Base-by-base conservation (phyloP, 2,888 invertebrate species). In the Drosophila pseudotakahashii region DNA sequence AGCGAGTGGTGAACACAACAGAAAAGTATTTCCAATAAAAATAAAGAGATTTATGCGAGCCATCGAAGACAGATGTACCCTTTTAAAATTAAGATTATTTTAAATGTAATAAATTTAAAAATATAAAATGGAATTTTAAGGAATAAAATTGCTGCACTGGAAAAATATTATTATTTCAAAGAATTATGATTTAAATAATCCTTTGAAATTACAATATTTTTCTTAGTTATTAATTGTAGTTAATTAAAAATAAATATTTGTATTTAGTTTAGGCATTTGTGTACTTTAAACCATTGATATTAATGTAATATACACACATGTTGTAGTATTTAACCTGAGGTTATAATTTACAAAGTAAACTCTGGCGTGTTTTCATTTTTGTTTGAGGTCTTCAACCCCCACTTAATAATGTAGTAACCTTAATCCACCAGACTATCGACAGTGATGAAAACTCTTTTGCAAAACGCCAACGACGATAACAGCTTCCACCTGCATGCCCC, bases 401-500 rank as follows among this genome's bases (percentile, higher is more conserved):
- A 9, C 16, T 11, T 4, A 10, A 23, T 16, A 26, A 42, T 34
- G 26, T 42, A 37, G 32, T 16, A 62, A 37, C 45, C 30, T 41
- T 62, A 59, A 71, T 44, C 54, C 54, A 45, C 26, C 19, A 47
- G 23, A 19, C 53, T 23, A 44, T 66, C 50, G 67, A 59, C 60
- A 54, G 30, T 64, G 69, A 64, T 81, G 72, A 57, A 76, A 85
- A 85, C 82, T 85, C 88, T 85, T 85, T 84, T 75, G 84, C 85
- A 87, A 87, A 57, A 75, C 78, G 83, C 73, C 83, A 79, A 81
- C 73, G 44, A 59, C 66, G 60, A 69, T 73, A 76, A 83, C 78
- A 81, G 58, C 78, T 81, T 85, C 84, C 89, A 85, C 84, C 84
- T 85, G 84, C 85, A 87, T 76, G 71, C 74, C 73, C 53, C 37